Evolutionary conservation across 1,140 invertebrate species (phyloP).

Genomic region (Zaprionus africanus): DNA sequence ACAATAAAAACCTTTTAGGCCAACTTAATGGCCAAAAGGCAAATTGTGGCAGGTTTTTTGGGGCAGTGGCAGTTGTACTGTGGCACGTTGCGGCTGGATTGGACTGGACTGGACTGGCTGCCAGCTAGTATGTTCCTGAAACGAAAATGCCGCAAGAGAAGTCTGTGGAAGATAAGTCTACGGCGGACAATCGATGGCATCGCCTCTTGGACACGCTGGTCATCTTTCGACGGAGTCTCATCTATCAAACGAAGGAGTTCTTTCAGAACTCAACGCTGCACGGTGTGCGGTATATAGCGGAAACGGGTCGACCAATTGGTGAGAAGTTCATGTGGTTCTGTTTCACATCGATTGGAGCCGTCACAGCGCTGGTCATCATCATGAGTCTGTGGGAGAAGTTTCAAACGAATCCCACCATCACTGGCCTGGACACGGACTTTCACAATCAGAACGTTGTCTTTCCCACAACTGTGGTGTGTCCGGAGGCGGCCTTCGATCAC

Average conservation of each 20-base stretch:
- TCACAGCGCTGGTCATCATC: conserved; percentile 89
- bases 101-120: not conserved
- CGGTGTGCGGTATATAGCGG: conserved; percentile 89
- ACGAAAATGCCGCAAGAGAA: conserved; percentile 76
- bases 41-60: not conserved
- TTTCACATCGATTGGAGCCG: conserved; percentile 87
- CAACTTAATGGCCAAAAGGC: not conserved
- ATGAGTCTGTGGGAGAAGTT: conserved; percentile 91
- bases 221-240: conserved; percentile 86
- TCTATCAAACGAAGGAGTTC: conserved; percentile 88
- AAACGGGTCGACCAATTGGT: conserved; percentile 88
- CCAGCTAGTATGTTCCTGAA: conserved; percentile 61
- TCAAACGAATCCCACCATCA: conserved; percentile 92
- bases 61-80: not conserved
- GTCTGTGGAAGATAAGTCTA: conserved; percentile 20
- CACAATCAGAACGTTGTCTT: conserved; percentile 90
- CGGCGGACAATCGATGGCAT: conserved; percentile 22
- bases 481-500: conserved; percentile 84
- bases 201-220: conserved; percentile 59
- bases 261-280: conserved; percentile 90
- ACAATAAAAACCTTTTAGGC: conserved; percentile 77
- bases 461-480: conserved; percentile 88
- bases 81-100: conserved; percentile 4
- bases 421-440: conserved; percentile 89
- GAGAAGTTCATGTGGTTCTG: conserved; percentile 92